Evolutionary conservation across 2,113 vertebrate genomes (phyloP).

Genomic region (Leptobrachium ailaonicum): DNA sequence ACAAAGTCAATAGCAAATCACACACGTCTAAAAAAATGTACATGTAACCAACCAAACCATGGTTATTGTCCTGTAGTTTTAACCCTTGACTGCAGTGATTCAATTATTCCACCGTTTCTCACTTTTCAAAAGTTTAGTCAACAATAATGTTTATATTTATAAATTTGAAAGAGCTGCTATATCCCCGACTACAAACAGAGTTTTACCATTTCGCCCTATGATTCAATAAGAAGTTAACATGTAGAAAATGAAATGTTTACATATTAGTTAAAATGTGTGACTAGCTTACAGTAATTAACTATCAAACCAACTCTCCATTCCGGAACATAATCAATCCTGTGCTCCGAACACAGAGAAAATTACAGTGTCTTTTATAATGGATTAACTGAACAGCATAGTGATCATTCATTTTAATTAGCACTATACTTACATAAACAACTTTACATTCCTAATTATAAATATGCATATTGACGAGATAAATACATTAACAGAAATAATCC

Average conservation of each 20-base stretch:
- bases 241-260: background rate
- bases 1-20: background rate
- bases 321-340: conserved; percentile 28
- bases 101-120: too few species aligned
- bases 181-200: too few species aligned
- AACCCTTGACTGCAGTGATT: background rate
- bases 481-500: conserved; percentile 12
- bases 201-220: too few species aligned
- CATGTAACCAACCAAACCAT: background rate
- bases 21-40: background rate
- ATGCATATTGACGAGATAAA: conserved; percentile 36
- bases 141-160: too few species aligned
- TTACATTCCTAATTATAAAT: conserved; percentile 33
- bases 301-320: conserved; percentile 28
- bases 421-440: conserved; percentile 27
- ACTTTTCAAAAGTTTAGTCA: too few species aligned
- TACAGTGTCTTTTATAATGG: conserved; percentile 36
- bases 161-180: too few species aligned
- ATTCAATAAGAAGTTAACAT: too few species aligned
- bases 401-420: conserved; percentile 43
- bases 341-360: conserved; percentile 24
- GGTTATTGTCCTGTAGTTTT: background rate
- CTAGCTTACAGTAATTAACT: conserved; percentile 24
- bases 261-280: background rate
- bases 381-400: conserved; percentile 27